These are phyloP conservation scores for Lottia scabra DNA, from an alignment of 2,888 invertebrate species.

Conservation along the genomic window DNA sequence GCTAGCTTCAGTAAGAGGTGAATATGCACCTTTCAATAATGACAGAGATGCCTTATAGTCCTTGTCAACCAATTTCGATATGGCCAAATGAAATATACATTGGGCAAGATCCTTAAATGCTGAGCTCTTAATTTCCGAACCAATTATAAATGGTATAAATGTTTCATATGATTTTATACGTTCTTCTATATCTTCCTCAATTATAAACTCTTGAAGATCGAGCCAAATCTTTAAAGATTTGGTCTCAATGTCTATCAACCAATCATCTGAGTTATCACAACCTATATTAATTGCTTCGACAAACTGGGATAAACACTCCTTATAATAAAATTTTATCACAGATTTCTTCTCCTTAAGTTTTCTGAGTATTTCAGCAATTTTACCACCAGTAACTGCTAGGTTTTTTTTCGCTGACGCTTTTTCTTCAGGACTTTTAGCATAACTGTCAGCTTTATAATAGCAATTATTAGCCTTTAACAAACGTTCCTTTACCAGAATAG, in stretches of 20 bases:
- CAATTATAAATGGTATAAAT: slow-evolving; percentile 1
- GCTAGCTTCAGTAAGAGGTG: slow-evolving; percentile 32
- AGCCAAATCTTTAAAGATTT: slow-evolving; percentile 13
- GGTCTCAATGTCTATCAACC: slow-evolving; percentile 11
- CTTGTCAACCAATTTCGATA: slow-evolving; percentile 21
- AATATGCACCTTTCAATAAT: slow-evolving; percentile 32
- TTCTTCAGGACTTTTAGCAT: slow-evolving; percentile 2
- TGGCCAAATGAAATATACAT: slow-evolving; percentile 25
- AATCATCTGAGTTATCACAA: slow-evolving; percentile 7
- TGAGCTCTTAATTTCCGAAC: slow-evolving; percentile 9
- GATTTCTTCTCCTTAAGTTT: not conserved
- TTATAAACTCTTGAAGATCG: slow-evolving; percentile 11
- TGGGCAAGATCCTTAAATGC: slow-evolving; percentile 15
- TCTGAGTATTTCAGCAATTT: slow-evolving; percentile 12
- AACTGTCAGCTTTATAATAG: slow-evolving; percentile 2
- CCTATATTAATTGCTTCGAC: slow-evolving; percentile 8
- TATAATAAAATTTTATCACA: slow-evolving; percentile 11
- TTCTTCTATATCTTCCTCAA: not conserved
- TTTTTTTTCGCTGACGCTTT: slow-evolving; percentile 27
- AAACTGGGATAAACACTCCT: slow-evolving; percentile 26
- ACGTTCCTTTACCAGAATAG: not conserved
- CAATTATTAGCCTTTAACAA: not conserved
- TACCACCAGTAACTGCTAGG: slow-evolving; percentile 18
- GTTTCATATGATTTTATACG: not conserved
- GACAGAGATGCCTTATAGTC: slow-evolving; percentile 28